Conservation (phyloP, 2,113 vertebrate genomes). For the Meriones unguiculatus region DNA sequence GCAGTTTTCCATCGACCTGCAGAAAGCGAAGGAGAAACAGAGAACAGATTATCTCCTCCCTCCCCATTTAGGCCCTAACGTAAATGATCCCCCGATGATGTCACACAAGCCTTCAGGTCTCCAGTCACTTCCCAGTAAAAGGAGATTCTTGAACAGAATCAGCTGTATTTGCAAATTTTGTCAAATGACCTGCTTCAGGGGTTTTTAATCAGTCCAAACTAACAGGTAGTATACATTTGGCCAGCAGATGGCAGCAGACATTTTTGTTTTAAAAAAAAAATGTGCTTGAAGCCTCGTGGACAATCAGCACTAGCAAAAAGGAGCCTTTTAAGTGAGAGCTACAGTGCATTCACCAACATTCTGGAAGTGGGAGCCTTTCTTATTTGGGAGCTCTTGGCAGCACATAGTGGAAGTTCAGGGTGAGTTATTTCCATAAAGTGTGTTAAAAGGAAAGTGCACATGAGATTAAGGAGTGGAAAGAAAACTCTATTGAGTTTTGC, state of each 20-base stretch:
- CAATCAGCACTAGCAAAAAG: background rate
- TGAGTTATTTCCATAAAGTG: slow-evolving; percentile 66
- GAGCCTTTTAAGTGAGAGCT: background rate
- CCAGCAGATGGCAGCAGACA: slow-evolving; percentile 80
- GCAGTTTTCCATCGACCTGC: background rate
- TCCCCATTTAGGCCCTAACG: background rate
- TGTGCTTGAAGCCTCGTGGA: background rate
- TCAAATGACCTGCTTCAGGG: background rate
- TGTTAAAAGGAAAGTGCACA: slow-evolving; percentile 64
- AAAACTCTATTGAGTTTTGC: slow-evolving; percentile 43
- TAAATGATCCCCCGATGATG: background rate
- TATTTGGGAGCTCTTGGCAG: slow-evolving; percentile 59
- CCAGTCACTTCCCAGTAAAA: background rate
- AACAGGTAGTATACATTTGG: background rate
- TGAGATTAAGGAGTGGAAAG: slow-evolving; percentile 54
- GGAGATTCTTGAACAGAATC: background rate
- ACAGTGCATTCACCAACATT: slow-evolving; percentile 41
- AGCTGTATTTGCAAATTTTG: background rate
- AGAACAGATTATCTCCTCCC: background rate
- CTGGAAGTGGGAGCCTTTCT: slow-evolving; percentile 53
- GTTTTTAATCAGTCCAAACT: background rate
- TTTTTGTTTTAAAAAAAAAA: slow-evolving; percentile 42
- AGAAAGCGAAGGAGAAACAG: background rate
- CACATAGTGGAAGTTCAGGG: background rate
- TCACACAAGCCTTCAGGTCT: background rate